phyloP scores from a whole-genome alignment of 2,888 invertebrate species.

The Agrypnus murinus region DNA sequence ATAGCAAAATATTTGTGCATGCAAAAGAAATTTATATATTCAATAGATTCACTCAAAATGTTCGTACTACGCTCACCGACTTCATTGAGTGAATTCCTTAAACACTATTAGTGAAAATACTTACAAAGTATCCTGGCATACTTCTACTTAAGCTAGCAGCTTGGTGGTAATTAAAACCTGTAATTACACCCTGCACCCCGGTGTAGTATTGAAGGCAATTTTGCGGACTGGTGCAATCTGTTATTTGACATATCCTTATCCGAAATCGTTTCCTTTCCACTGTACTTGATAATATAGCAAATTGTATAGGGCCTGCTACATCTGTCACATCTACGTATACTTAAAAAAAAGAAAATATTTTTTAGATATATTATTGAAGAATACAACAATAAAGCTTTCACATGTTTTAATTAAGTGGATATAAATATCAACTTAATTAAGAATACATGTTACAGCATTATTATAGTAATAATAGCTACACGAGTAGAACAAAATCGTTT shows the following conservation, averaged over 20 bases:
- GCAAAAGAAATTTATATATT: too few species aligned
- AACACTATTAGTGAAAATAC: too few species aligned
- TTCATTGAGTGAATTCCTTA: too few species aligned
- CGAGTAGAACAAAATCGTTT: background rate
- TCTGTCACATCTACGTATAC: constrained; percentile 83
- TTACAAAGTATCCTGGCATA: constrained; percentile 78
- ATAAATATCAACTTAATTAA: too few species aligned
- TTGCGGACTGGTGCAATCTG: constrained; percentile 68
- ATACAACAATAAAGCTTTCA: background rate
- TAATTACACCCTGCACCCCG: constrained; percentile 75
- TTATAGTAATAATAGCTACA: too few species aligned
- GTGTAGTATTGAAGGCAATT: constrained; percentile 79
- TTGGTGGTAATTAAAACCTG: constrained; percentile 83
- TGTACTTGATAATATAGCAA: constrained; percentile 78
- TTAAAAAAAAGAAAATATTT: constrained; percentile 67
- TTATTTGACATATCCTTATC: constrained; percentile 77
- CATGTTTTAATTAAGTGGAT: too few species aligned
- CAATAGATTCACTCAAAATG: too few species aligned
- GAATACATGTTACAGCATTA: background rate
- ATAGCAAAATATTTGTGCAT: too few species aligned
- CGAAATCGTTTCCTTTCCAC: constrained; percentile 76
- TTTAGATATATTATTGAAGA: background rate
- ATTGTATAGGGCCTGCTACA: constrained; percentile 76
- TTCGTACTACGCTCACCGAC: too few species aligned
- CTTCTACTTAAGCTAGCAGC: constrained; percentile 74